Evolutionary conservation across 2,113 vertebrate species (phyloP).

Genomic region (Rhinoderma darwinii): DNA sequence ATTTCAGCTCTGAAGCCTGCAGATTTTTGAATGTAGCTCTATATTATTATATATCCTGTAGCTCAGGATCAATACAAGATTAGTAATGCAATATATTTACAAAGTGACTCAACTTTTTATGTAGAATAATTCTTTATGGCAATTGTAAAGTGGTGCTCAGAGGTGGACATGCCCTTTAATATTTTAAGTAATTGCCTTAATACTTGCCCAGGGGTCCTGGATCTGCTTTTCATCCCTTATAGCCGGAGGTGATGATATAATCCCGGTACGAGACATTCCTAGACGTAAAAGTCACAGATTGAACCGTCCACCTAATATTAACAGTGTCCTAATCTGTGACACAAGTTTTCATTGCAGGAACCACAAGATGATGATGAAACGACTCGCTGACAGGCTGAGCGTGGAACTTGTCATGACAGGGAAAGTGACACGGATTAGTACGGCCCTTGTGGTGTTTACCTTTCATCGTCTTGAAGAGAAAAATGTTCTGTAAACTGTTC

Average conservation of each 20-base stretch:
- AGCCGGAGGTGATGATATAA: background rate
- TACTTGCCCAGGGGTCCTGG: background rate
- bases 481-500: background rate
- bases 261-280: background rate
- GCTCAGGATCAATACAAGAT: no score
- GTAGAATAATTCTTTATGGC: no score
- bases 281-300: background rate
- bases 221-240: background rate
- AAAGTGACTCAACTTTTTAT: no score
- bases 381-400: conserved; percentile 13
- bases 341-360: conserved; percentile 17
- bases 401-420: background rate
- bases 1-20: no score
- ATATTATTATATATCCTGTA: no score
- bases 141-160: no score
- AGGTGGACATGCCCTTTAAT: no score
- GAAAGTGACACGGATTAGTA: background rate
- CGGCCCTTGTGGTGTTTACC: background rate
- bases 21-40: no score
- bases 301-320: conserved; percentile 17
- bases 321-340: background rate
- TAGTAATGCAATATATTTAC: no score
- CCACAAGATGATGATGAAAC: background rate
- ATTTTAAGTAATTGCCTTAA: background rate
- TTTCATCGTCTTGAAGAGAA: background rate